Percentiles rank a stretch among this genome's conserved stretches.
These are phyloP conservation scores for Drosophila sechellia DNA, from an alignment of 1,140 invertebrate species.

Conservation along the genomic window DNA sequence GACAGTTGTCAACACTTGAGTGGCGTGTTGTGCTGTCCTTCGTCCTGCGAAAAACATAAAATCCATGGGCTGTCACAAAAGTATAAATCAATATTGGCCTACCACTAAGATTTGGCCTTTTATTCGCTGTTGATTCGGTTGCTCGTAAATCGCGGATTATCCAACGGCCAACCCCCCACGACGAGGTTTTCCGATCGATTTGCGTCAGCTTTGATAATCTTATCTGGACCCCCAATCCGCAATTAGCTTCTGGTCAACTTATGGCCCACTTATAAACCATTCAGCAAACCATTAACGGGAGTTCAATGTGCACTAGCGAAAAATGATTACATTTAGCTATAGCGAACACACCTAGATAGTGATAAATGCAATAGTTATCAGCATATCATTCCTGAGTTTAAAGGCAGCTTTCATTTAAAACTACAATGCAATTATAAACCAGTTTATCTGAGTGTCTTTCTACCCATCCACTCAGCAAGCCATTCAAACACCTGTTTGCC, in stretches of 20 bases:
- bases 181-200: conserved; percentile 29
- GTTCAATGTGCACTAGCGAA: not conserved
- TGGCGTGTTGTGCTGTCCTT: conserved; percentile 34
- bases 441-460: not conserved
- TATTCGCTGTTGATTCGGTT: conserved; percentile 35
- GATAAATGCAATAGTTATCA: not conserved
- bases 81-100: conserved; percentile 52
- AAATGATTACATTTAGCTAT: not conserved
- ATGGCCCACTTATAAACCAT: conserved; percentile 34
- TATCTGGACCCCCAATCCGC: conserved; percentile 22
- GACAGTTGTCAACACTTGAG: conserved; percentile 54
- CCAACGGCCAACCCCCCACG: conserved; percentile 9
- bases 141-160: conserved; percentile 38
- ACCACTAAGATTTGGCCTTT: conserved; percentile 31
- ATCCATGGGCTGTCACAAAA: conserved; percentile 32
- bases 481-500: conserved; percentile 14
- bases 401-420: not conserved
- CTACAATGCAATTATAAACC: too few relatives aligned
- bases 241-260: conserved; percentile 42
- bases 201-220: conserved; percentile 37
- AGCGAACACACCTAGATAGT: not conserved
- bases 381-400: not conserved
- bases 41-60: conserved; percentile 15
- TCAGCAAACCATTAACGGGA: conserved; percentile 24
- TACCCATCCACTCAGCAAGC: not conserved